Evolutionary conservation across 2,113 vertebrate species (phyloP), one percentile per base, ranked within the genome.

Genomic region (Megaceryle torquata): DNA sequence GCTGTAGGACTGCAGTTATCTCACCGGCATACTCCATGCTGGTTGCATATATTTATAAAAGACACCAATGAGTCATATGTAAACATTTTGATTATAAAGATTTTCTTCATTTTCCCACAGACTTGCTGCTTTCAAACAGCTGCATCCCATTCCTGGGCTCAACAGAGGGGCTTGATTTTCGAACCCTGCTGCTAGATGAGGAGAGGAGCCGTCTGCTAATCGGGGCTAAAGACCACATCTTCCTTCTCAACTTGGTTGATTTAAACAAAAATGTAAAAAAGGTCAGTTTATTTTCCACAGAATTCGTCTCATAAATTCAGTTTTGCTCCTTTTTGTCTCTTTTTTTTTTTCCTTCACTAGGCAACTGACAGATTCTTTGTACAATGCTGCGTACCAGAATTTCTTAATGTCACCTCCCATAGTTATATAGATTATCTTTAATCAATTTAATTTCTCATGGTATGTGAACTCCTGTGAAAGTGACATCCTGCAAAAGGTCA

Each of bases 171-270:
- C 98, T 99, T 91, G 98, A 99, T 97, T 99, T 99, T 97, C 99
- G 98, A 95, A 99, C 99, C 5, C 97, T 99, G 95, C 98, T 99
- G 86, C 91, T 99, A 95, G 99, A 99, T 87, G 99, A 99, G 95
- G 99, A 99, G 97, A 98, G 98, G 89, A 98, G 98, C 82, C 97
- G 98, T 70, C 98, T 99, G 91, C 97, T 99, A 29, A 97, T 99
- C 10, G 99, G 99, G 80, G 98, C 98, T 94, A 99, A 98, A 95
- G 99, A 99, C 86, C 98, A 99, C 96, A 96, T 99, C 96, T 99
- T 99, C 97, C 97, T 99, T 93, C 98, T 99, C 87, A 99, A 97
- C 95, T 98, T 99, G 81, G 98, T 99, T 82, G 98, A 99, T 96
- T 97, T 99, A 95, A 98, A 98, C 97, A 98, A 98, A 97, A 98